Evolutionary conservation across 2,888 invertebrate genomes (phyloP), one percentile per base, ranked within the genome.

Genomic region (Polyommatus icarus): DNA sequence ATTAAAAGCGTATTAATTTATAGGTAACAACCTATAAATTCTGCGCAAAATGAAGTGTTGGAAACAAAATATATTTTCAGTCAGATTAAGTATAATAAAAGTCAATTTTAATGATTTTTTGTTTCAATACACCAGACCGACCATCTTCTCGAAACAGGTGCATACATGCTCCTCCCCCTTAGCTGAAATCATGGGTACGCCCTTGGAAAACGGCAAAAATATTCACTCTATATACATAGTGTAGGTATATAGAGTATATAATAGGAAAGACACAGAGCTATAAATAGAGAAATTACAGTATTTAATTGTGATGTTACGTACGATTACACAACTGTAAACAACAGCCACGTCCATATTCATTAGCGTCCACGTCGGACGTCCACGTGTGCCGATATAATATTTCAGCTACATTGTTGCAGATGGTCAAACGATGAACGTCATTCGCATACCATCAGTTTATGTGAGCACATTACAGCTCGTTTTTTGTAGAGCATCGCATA

Each of bases 291-390:
- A 61, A 61, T 61, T 61, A 61, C 20, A 20, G 20, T 8, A 61
- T 61, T 61, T 61, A 61, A 61, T 61, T 61, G 61, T 24, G 5
- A 61, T 24, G 24, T 61, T 61, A 59, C 20, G 59, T 59, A 20
- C 10, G 59, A 59, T 59, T 59, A 59, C 61, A 61, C 5, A 20
- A 61, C 61, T 61, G 61, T 61, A 61, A n/a, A 59, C 59, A 61
- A 61, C 61, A 12, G 24, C 24, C 12, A 24, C 61, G 61, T 61
- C 61, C 61, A 61, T 61, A 61, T 61, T 61, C 20, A 61, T 61
- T 61, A 24, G 24, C 24, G 59, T 20, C n/a, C 20, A 20, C 0
- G 24, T 61, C 61, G 12, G 20, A 20, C 0, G 24, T 61, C 61
- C 24, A n/a, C 20, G n/a, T 59, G 24, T 61, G 20, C 10, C 61